Evolutionary conservation across 2,797 vertebrate genomes (phyloP), one percentile per base, ranked within the genome.

Genomic region (Urosaurus nigricauda): DNA sequence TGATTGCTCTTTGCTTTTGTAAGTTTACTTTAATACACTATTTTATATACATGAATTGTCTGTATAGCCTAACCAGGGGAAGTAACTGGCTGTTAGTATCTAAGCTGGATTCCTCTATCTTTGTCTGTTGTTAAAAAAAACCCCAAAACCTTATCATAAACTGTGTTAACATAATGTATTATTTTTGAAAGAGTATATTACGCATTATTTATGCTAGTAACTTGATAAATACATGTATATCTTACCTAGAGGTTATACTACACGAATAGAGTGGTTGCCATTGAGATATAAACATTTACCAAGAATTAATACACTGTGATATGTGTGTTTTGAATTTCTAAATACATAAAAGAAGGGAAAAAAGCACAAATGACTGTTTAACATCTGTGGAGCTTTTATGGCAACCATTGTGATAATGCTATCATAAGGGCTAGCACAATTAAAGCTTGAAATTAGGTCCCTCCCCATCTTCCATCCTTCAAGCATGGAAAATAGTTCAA

Each of bases 1-100:
- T 97, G 97, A 97, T 97, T 97, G 96, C 96, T 97, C 97, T 97
- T 96, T 96, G 97, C 96, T 97, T 97, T 97, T 97, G 96, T 96
- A 97, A 97, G 96, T 97, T 97, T 97, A 96, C 97, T 97, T 97
- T 97, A 97, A 97, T 96, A 96, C 93, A 97, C 95, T 96, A 94
- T 97, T 97, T 96, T 97, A 97, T 97, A 97, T 96, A 97, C 96
- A 96, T 93, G 96, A 96, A 91, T 95, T 95, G 95, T 95, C 95
- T 63, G 43, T 83, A 92, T 85, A 89, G 96, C 89, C 95, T 94
- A 92, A 94, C 94, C 93, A 94, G 92, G 92, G 94, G 93, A 91
- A 94, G 90, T 92, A 92, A 91, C 93, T 81, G 87, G 92, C 90
- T 90, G 90, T 94, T 90, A 88, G 92, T 83, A 91, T 90, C 68